A percentile compares a stretch with the other conserved stretches of the same genome.
Conservation (phyloP, 2,113 vertebrate genomes). For the Paracanthobrama guichenoti region DNA sequence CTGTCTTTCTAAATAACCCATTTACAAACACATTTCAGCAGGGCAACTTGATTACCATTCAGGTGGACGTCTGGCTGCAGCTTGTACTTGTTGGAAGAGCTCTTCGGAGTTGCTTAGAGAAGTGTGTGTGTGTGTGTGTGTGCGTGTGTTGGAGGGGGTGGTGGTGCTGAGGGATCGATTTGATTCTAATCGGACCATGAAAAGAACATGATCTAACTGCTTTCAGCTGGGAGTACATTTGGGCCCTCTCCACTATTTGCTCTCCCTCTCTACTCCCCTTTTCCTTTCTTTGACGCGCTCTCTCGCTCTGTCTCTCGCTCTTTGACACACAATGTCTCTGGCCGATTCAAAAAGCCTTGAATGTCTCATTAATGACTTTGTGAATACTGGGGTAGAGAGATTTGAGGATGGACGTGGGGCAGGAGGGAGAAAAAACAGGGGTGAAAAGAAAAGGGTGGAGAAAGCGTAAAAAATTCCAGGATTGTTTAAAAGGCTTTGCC, state of each 20-base stretch:
- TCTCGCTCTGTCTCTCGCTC: constrained; percentile 57
- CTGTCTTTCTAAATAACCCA: constrained; percentile 73
- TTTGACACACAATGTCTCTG: constrained; percentile 89
- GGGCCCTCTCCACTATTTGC: constrained; percentile 83
- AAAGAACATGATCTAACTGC: constrained; percentile 99
- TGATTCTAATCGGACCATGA: constrained; percentile 99
- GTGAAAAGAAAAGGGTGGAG: constrained; percentile 78
- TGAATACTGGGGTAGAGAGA: constrained; percentile 79
- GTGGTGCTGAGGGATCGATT: constrained; percentile 96
- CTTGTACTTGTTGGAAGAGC: constrained; percentile 80
- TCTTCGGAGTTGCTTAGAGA: constrained; percentile 92
- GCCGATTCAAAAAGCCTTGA: constrained; percentile 99
- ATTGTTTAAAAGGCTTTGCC: constrained; percentile 92
- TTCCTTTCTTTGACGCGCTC: constrained; percentile 66
- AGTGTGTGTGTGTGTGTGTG: constrained; percentile 68
- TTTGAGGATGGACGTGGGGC: constrained; percentile 59
- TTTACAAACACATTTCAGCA: constrained; percentile 88
- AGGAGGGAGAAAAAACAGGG: constrained; percentile 68
- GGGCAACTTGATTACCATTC: constrained; percentile 93
- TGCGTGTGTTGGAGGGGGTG: constrained; percentile 38
- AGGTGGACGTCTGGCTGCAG: constrained; percentile 70
- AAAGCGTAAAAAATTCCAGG: constrained; percentile 99
- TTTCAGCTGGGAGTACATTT: constrained; percentile 98
- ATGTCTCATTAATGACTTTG: constrained; percentile 99
- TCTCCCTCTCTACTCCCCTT: constrained; percentile 59